Evolutionary conservation across 2,888 invertebrate genomes (phyloP).

Genomic region (Papilio protenor): DNA sequence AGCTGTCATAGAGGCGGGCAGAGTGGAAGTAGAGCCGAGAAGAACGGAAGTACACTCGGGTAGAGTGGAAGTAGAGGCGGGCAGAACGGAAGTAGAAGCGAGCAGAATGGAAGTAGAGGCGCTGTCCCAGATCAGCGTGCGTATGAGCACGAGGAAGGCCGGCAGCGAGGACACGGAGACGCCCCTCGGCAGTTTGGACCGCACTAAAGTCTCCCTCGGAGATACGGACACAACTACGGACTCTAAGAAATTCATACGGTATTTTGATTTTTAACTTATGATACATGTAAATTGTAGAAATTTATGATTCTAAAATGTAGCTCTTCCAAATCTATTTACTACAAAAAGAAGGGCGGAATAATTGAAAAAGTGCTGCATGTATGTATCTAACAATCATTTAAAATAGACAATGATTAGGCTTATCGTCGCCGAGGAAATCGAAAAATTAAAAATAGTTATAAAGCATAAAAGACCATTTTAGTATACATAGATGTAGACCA

Average conservation of each 20-base stretch:
- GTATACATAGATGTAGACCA: too few species aligned
- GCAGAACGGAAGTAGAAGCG: conserved; percentile 61
- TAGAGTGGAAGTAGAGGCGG: conserved; percentile 64
- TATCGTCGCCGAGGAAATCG: too few species aligned
- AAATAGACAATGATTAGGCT: too few species aligned
- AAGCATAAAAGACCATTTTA: too few species aligned
- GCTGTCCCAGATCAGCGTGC: conserved; percentile 35
- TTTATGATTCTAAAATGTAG: too few species aligned
- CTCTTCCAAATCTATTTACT: too few species aligned
- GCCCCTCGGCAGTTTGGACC: conserved; percentile 71
- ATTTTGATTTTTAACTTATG: background rate
- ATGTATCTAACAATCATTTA: too few species aligned
- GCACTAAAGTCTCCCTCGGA: conserved; percentile 76
- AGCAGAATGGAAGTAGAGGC: conserved; percentile 61
- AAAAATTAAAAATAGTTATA: too few species aligned
- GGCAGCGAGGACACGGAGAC: conserved; percentile 65
- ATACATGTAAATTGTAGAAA: background rate
- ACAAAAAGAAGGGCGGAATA: too few species aligned
- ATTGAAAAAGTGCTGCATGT: too few species aligned
- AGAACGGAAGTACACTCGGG: conserved; percentile 54
- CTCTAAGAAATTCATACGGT: conserved; percentile 68
- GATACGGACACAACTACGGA: conserved; percentile 71
- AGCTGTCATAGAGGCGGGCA: conserved; percentile 48
- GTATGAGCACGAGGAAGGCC: conserved; percentile 35
- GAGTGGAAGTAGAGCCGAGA: conserved; percentile 66